Base-by-base conservation (phyloP, 1,140 invertebrate genomes). In the Onthophagus taurus region DNA sequence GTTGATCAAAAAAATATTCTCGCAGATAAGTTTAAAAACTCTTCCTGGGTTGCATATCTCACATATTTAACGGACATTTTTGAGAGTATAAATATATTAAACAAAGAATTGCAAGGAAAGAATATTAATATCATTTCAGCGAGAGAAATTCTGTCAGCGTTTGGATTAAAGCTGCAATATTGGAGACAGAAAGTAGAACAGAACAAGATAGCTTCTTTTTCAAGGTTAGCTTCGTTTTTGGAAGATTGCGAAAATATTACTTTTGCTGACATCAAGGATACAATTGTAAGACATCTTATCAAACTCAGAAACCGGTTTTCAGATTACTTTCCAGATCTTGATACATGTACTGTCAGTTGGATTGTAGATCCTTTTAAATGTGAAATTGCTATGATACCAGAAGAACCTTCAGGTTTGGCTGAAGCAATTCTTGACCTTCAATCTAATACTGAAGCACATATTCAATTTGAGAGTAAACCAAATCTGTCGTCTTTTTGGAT, bases 1-100 rank as follows among this genome's bases (percentile, higher is more conserved):
- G 48, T 43, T 50, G 48, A 54, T 50, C 52, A 46, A 41, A 45
- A 42, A 35, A 33, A 45, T 51, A 44, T 49, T 51, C 50, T 51
- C 47, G 44, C 43, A 46, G 44, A 49, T 49, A 49, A 45, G 47
- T 49, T 49, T 49, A 41, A 45, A 49, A 49, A 51, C 47, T 45
- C 47, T 35, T 51, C 50, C 16, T 49, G 47, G 42, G 43, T 48
- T 51, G 38, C 50, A 51, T 44, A 49, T 51, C 45, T 48, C 48
- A 17, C 45, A 42, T 47, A 42, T 47, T 42, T 42, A 42, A 24
- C 38, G 20, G 24, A 42, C 24, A 30, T 42, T 42, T 42, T 42
- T 42, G 38, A 42, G 38, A 29, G 24, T 42, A 30, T 42, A 30
- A 42, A 26, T 42, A 30, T 30, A 42, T 30, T 42, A 30, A 42